phyloP scores from a whole-genome alignment of 2,888 invertebrate genomes.

The Oligia fasciuncula region DNA sequence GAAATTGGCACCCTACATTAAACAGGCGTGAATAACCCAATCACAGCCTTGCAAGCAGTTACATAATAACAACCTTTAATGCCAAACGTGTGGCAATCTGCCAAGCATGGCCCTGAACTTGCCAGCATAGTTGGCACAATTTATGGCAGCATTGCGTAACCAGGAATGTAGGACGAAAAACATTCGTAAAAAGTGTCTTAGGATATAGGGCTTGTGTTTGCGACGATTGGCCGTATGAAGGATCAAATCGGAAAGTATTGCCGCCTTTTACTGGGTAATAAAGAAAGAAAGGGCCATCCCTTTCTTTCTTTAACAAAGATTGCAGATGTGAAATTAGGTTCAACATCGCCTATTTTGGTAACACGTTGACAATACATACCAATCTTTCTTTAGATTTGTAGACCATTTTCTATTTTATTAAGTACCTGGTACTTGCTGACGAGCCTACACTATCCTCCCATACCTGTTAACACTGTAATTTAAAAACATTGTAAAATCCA shows the following conservation, averaged over 20 bases:
- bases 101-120: slow-evolving; percentile 65
- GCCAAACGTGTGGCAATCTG: slow-evolving; percentile 58
- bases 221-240: slow-evolving; percentile 6
- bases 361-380: not conserved
- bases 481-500: no score
- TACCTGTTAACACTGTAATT: no score
- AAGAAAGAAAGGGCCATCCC: slow-evolving; percentile 7
- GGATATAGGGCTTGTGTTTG: slow-evolving; percentile 4
- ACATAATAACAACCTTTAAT: slow-evolving; percentile 57
- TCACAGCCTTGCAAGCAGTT: slow-evolving; percentile 40
- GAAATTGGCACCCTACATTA: slow-evolving; percentile 21
- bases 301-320: not conserved
- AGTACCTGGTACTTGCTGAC: not conserved
- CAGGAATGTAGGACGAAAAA: slow-evolving; percentile 59
- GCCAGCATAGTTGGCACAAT: slow-evolving; percentile 50
- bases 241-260: slow-evolving; percentile 28
- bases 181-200: slow-evolving; percentile 41
- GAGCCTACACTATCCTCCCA: no score
- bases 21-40: slow-evolving; percentile 55
- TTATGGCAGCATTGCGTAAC: slow-evolving; percentile 63
- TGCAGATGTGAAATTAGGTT: slow-evolving; percentile 9
- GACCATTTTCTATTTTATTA: not conserved
- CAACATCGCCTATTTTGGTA: not conserved
- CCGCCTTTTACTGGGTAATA: slow-evolving; percentile 10
- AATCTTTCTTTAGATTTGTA: not conserved